Evolutionary conservation across 2,113 vertebrate genomes (phyloP).

Genomic region (Myrmecophaga tridactyla): DNA sequence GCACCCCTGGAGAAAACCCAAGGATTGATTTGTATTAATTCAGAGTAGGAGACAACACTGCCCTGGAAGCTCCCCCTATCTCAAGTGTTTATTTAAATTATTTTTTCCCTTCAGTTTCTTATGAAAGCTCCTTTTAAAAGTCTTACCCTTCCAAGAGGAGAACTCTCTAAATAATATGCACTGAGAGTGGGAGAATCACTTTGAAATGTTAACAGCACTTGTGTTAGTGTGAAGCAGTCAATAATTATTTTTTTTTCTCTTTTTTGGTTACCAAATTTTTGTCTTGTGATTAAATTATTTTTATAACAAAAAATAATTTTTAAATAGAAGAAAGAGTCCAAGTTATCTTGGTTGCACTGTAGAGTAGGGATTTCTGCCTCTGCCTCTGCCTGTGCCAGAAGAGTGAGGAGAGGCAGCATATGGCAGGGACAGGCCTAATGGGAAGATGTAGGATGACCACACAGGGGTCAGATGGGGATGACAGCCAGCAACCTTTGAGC

Average conservation of each 20-base stretch:
- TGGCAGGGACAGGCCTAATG: neutral
- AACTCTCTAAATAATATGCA: slow-evolving; percentile 59
- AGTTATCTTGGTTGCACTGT: neutral
- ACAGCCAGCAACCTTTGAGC: neutral
- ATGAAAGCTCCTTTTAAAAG: slow-evolving; percentile 59
- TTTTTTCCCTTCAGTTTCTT: slow-evolving; percentile 49
- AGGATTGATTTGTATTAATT: neutral
- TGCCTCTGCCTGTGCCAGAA: too few species aligned
- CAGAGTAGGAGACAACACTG: neutral
- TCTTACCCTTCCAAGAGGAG: slow-evolving; percentile 47
- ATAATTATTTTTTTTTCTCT: slow-evolving; percentile 44
- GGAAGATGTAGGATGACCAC: neutral
- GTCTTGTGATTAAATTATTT: slow-evolving; percentile 68
- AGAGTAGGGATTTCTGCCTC: neutral
- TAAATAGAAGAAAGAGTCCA: neutral
- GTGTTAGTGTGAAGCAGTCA: slow-evolving; percentile 45
- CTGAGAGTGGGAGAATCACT: slow-evolving; percentile 48
- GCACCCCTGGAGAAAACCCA: neutral
- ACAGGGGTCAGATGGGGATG: neutral
- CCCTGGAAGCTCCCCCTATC: neutral
- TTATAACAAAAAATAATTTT: slow-evolving; percentile 43
- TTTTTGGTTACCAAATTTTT: slow-evolving; percentile 64
- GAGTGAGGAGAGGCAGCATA: neutral
- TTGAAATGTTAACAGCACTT: slow-evolving; percentile 37
- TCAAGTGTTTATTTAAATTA: slow-evolving; percentile 65